Conservation (phyloP, 2,888 invertebrate species). For the Drosophila greeni region DNA sequence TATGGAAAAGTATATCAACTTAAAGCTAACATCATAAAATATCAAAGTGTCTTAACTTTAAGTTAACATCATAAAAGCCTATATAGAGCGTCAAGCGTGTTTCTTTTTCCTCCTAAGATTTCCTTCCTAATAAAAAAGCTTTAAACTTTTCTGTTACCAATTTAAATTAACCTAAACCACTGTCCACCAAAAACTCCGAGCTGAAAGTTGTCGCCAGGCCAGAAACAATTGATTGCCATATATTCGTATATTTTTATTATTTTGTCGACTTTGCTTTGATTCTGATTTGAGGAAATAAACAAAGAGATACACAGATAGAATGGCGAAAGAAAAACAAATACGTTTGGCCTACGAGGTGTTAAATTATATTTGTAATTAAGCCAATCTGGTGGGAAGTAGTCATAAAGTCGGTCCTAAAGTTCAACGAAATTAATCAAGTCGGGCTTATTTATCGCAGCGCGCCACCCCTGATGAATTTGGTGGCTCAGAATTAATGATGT, state of each 20-base stretch:
- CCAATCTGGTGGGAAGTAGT: slow-evolving; percentile 39
- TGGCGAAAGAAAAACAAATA: slow-evolving; percentile 34
- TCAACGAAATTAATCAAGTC: slow-evolving; percentile 44
- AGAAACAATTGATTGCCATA: slow-evolving; percentile 24
- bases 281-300: slow-evolving; percentile 22
- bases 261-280: slow-evolving; percentile 21
- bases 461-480: slow-evolving; percentile 57
- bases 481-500: slow-evolving; percentile 64
- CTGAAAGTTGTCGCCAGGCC: slow-evolving; percentile 29
- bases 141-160: background rate
- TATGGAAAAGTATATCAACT: background rate
- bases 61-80: too few relatives aligned
- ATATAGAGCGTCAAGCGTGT: too few relatives aligned
- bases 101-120: too few relatives aligned
- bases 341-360: slow-evolving; percentile 50
- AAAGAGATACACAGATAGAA: slow-evolving; percentile 1
- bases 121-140: background rate
- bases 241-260: slow-evolving; percentile 6
- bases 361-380: slow-evolving; percentile 58
- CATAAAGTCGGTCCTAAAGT: slow-evolving; percentile 37
- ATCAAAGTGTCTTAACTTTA: background rate
- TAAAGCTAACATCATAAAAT: too few relatives aligned
- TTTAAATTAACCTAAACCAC: background rate
- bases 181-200: background rate
- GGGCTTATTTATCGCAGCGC: slow-evolving; percentile 34